These are phyloP conservation scores for Toxonevra muliebris DNA, from an alignment of 2,888 invertebrate genomes.

Conservation along the genomic window DNA sequence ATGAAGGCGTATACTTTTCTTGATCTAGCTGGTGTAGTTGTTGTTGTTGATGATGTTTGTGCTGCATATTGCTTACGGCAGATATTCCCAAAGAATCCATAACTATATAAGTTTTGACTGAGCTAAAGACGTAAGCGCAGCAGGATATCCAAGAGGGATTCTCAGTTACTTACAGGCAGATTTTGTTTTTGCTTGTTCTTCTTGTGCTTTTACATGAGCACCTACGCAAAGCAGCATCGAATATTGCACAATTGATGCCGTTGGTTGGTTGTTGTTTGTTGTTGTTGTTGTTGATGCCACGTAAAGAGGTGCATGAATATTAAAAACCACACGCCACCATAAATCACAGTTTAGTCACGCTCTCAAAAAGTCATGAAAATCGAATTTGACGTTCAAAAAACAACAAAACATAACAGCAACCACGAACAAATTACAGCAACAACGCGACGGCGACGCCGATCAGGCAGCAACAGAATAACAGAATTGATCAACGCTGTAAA, in stretches of 20 bases:
- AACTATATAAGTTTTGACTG: constrained; percentile 36
- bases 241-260: constrained; percentile 9
- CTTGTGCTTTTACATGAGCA: constrained; percentile 34
- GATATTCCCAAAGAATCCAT: constrained; percentile 42
- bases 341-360: constrained; percentile 65
- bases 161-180: constrained; percentile 11
- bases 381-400: constrained; percentile 59
- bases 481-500: not conserved
- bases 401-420: constrained; percentile 42
- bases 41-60: constrained; percentile 24
- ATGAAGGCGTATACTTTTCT: not conserved
- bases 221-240: constrained; percentile 41
- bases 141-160: constrained; percentile 37
- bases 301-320: constrained; percentile 56
- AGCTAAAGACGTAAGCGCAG: constrained; percentile 38
- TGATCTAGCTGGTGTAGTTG: constrained; percentile 32
- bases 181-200: constrained; percentile 21
- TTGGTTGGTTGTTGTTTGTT: constrained; percentile 23
- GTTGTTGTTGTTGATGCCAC: constrained; percentile 2
- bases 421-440: constrained; percentile 33
- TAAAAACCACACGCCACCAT: constrained; percentile 65
- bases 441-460: not conserved
- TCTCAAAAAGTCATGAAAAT: constrained; percentile 64
- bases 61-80: constrained; percentile 38
- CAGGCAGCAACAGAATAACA: not conserved